Conservation (phyloP, 2,113 vertebrate genomes). For the Pyrgilauda ruficollis region DNA sequence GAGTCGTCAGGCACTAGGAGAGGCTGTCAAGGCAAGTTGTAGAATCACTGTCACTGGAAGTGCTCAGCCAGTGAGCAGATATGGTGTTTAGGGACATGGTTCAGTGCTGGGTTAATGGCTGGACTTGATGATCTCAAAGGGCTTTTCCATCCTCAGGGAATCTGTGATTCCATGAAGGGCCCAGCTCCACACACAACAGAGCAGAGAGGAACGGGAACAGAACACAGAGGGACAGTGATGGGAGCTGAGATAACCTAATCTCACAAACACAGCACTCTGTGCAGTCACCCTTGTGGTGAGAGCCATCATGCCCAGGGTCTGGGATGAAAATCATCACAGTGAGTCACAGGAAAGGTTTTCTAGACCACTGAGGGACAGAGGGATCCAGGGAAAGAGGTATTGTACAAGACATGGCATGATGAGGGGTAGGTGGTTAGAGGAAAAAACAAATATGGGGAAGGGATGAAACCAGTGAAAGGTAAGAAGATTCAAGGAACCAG, state of each 20-base stretch:
- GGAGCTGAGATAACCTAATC: background rate
- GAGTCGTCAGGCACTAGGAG: background rate
- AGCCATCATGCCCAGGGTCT: background rate
- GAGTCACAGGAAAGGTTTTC: background rate
- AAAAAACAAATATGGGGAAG: background rate
- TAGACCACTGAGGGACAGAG: background rate
- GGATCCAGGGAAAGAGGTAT: background rate
- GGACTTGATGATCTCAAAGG: background rate
- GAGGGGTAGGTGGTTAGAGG: background rate
- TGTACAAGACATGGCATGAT: background rate
- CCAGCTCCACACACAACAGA: background rate
- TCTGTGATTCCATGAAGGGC: background rate
- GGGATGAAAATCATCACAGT: background rate
- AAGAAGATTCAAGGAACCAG: background rate
- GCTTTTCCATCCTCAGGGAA: background rate
- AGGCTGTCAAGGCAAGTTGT: background rate
- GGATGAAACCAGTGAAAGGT: background rate
- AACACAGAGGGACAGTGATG: background rate
- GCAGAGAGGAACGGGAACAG: background rate
- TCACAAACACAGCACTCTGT: background rate
- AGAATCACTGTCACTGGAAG: background rate
- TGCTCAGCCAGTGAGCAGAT: background rate
- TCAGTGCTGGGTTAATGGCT: background rate
- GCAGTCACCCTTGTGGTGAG: background rate
- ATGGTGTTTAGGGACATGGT: background rate